Conservation (phyloP, 2,113 vertebrate species). For the Cricetomys ansorgei region DNA sequence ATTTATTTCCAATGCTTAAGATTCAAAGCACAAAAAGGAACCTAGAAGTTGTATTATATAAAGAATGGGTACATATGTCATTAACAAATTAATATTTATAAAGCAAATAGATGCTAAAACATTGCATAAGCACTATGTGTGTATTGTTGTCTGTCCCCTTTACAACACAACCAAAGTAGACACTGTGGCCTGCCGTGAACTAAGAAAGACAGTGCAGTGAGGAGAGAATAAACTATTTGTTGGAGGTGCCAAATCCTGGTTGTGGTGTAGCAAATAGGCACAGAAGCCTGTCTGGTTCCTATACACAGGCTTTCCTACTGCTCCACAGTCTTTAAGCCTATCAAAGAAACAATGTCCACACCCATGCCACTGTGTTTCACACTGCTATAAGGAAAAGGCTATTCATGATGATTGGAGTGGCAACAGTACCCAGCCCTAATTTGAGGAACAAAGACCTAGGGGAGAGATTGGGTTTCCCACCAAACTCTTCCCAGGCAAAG, state of each 20-base stretch:
- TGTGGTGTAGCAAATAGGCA: background rate
- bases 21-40: background rate
- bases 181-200: background rate
- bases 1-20: background rate
- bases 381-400: slow-evolving; percentile 21
- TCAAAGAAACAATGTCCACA: slow-evolving; percentile 19
- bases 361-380: background rate
- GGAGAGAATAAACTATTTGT: background rate
- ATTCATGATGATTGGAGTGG: slow-evolving; percentile 59
- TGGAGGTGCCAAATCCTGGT: background rate
- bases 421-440: slow-evolving; percentile 70
- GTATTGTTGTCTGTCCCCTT: background rate
- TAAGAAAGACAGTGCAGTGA: background rate
- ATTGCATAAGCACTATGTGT: background rate
- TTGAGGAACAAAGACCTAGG: slow-evolving; percentile 64
- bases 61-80: background rate
- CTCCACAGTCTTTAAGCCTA: background rate
- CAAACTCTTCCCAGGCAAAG: slow-evolving; percentile 47
- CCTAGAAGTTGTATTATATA: background rate
- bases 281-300: background rate
- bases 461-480: slow-evolving; percentile 71
- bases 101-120: background rate
- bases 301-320: background rate
- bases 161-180: slow-evolving; percentile 11
- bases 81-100: background rate